Evolutionary conservation across 2,113 vertebrate species (phyloP).

Genomic region (Anhinga rufa): DNA sequence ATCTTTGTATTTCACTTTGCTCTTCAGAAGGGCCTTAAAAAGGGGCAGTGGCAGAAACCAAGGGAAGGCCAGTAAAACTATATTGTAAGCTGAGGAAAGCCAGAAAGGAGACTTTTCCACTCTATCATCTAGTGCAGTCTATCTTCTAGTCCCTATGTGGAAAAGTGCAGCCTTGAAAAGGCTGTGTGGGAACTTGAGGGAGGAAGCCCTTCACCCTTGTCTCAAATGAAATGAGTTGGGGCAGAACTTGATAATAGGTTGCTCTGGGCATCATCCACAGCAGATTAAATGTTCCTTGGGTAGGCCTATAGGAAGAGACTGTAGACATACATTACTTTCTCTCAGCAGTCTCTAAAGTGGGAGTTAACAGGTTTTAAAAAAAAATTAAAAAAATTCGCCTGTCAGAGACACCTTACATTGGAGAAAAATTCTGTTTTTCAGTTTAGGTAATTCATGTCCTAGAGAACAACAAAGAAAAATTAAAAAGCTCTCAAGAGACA

Average conservation of each 20-base stretch:
- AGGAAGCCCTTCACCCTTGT: background rate
- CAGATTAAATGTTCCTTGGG: background rate
- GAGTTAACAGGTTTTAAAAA: background rate
- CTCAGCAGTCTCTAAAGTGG: background rate
- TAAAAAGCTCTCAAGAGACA: slow-evolving; percentile 18
- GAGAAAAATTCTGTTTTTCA: background rate
- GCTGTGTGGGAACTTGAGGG: background rate
- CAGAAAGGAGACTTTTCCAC: background rate
- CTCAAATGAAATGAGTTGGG: background rate
- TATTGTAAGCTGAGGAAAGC: background rate
- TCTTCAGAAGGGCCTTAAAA: background rate
- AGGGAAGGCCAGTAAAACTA: background rate
- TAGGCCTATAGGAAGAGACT: background rate
- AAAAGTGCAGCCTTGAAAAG: background rate
- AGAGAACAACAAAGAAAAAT: slow-evolving; percentile 21
- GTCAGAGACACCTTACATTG: background rate
- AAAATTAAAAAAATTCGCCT: background rate
- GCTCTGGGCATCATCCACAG: background rate
- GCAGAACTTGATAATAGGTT: background rate
- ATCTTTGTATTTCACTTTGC: background rate
- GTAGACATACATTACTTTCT: background rate
- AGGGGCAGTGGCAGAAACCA: background rate
- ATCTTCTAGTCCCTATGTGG: background rate
- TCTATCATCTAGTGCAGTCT: background rate
- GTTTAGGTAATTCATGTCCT: background rate